Percentiles rank a stretch among this genome's conserved stretches.
Evolutionary conservation across 2,888 invertebrate genomes (phyloP).

Genomic region (Flexamia atlantica): DNA sequence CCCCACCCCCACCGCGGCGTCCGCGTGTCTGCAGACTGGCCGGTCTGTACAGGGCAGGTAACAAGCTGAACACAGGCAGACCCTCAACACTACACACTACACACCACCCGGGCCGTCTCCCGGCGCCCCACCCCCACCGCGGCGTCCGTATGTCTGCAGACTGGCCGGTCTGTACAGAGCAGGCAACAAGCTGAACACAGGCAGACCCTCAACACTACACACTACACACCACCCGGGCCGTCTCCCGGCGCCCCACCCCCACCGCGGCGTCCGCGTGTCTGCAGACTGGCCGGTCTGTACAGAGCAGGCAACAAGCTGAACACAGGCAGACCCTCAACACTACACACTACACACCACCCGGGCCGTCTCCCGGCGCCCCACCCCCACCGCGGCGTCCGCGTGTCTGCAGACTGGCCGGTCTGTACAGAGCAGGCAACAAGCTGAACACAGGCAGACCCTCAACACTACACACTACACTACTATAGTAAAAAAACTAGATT

Average conservation of each 20-base stretch:
- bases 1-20: constrained; percentile 71
- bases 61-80: too few species aligned
- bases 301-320: too few species aligned
- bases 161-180: constrained; percentile 70
- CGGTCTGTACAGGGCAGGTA: too few species aligned
- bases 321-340: too few species aligned
- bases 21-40: constrained; percentile 68
- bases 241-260: constrained; percentile 68
- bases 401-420: constrained; percentile 69
- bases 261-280: constrained; percentile 68
- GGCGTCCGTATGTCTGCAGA: constrained; percentile 68
- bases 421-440: too few species aligned
- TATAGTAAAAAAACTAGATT: too few species aligned
- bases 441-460: neutral
- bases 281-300: constrained; percentile 70
- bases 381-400: constrained; percentile 69
- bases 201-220: too few species aligned
- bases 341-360: constrained; percentile 71
- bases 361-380: constrained; percentile 67
- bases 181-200: too few species aligned
- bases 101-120: constrained; percentile 67
- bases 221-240: constrained; percentile 68
- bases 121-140: constrained; percentile 71
- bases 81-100: too few species aligned
- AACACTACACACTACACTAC: constrained; percentile 71